Percentiles rank a stretch among this genome's conserved stretches.
Conservation (phyloP, 2,113 vertebrate genomes). For the Myrmecobius fasciatus region DNA sequence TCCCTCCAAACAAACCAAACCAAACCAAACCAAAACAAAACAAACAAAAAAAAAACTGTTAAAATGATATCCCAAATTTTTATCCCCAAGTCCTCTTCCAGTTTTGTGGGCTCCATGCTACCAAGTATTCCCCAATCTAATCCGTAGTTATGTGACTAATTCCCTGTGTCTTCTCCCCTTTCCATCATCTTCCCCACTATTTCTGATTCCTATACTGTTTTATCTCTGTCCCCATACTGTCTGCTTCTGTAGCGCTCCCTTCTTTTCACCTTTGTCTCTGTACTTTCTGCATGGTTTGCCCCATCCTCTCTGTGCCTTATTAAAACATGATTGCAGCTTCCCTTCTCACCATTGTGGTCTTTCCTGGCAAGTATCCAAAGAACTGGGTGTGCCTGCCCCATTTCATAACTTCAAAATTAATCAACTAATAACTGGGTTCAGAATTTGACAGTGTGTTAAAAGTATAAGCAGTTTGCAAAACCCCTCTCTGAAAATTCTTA, state of each 20-base stretch:
- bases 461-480: background rate
- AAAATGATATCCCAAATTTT: background rate
- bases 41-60: background rate
- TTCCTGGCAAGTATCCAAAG: background rate
- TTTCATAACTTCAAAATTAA: background rate
- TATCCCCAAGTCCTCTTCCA: background rate
- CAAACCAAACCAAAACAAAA: too few species aligned
- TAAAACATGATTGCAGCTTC: background rate
- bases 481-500: background rate
- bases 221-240: fast-evolving
- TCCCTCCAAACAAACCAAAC: background rate
- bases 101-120: background rate
- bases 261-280: background rate
- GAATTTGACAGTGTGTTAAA: background rate
- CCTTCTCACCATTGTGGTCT: background rate
- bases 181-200: background rate
- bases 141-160: background rate
- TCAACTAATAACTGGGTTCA: background rate
- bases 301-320: background rate
- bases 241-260: background rate
- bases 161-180: background rate
- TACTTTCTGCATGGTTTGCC: fast-evolving
- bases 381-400: background rate
- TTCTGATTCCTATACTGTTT: background rate
- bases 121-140: background rate